Evolutionary conservation across 1,140 invertebrate species (phyloP), one percentile per base, ranked within the genome.

Genomic region (Brachystomella parvula): DNA sequence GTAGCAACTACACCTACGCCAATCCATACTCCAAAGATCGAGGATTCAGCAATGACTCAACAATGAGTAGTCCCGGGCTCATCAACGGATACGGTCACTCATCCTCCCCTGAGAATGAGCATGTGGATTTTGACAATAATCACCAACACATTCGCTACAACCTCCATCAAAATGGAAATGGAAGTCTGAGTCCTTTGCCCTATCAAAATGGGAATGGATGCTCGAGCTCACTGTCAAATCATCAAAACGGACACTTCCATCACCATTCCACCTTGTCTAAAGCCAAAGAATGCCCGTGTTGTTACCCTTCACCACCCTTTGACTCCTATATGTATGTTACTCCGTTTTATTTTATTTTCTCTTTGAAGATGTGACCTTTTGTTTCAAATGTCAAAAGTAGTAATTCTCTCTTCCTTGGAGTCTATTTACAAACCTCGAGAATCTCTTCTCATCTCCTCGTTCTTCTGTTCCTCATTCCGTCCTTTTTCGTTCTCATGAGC

Each of bases 281-380:
- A 53, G 49, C 49, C 49, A 53, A 53, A 26, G 49, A 53, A 9
- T 53, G 49, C 24, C 49, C 49, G 21, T 53, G 49, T 53, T 53
- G 49, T 24, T 53, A 53, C 21, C 49, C 49, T 24, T 53, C 49
- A 53, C 35, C 6, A 39, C 24, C 49, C 3, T 53, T 24, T 24
- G 49, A 53, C 9, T 24, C 49, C 6, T 53, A 53, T 24, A 6
- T 53, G 49, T 53, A 53, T 53, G 49, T 53, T n/a, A n/a, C n/a
- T n/a, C n/a, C n/a, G n/a, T n/a, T n/a, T n/a, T n/a, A n/a, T n/a
- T n/a, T n/a, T n/a, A n/a, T n/a, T n/a, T n/a, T n/a, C n/a, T n/a
- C n/a, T n/a, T n/a, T n/a, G n/a, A n/a, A n/a, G n/a, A n/a, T n/a
- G n/a, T n/a, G n/a, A n/a, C n/a, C n/a, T n/a, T n/a, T n/a, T n/a